Evolutionary conservation across 2,888 invertebrate species (phyloP).

Genomic region (Himalopsyche kuldschensis): DNA sequence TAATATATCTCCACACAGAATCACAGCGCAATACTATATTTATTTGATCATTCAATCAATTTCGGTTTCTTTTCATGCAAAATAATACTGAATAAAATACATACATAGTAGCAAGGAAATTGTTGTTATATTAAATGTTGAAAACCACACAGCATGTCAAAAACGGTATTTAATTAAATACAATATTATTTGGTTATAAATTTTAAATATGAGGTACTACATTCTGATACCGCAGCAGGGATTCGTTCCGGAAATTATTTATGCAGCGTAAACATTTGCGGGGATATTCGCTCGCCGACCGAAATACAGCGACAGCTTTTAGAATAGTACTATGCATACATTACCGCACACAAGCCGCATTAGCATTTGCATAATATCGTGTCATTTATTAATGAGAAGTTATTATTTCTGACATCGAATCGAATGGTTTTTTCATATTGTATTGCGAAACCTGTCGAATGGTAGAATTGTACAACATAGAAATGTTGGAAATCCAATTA

Average conservation of each 20-base stretch:
- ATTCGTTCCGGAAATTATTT: not conserved
- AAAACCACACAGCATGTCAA: not conserved
- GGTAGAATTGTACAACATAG: no score
- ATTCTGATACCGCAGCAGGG: not conserved
- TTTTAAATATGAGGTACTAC: not conserved
- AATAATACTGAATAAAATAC: no score
- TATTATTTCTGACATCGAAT: not conserved
- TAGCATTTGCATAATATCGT: not conserved
- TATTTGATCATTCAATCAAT: no score
- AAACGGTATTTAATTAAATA: not conserved
- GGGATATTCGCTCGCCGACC: not conserved
- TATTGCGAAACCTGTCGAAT: no score
- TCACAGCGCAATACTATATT: no score
- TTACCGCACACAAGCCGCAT: not conserved
- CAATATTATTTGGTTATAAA: not conserved
- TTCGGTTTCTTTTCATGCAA: no score
- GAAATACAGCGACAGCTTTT: not conserved
- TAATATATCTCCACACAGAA: no score
- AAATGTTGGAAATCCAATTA: not conserved
- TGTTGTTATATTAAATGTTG: not conserved
- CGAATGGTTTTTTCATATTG: no score
- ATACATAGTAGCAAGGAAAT: no score
- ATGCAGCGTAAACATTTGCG: not conserved
- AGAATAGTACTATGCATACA: not conserved
- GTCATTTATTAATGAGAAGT: not conserved